These are phyloP conservation scores for Hylyphantes graminicola DNA, from an alignment of 1,140 invertebrate genomes.

Conservation along the genomic window DNA sequence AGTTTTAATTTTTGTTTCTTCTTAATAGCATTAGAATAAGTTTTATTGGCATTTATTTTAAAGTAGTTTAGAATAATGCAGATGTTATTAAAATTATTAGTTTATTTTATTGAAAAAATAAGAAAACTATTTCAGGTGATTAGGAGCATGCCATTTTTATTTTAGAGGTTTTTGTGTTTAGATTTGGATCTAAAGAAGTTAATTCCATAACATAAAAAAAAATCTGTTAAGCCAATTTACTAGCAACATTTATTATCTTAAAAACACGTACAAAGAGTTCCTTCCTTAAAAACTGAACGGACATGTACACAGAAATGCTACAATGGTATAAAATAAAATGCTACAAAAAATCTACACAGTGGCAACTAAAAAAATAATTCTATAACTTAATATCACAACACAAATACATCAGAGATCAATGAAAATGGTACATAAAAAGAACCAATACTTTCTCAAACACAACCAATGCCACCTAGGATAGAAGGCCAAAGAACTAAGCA, in stretches of 20 bases:
- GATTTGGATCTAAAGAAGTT: background rate
- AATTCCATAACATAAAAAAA: background rate
- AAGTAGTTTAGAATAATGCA: no score
- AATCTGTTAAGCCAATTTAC: background rate
- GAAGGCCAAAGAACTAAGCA: no score
- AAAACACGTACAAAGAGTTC: constrained; percentile 47
- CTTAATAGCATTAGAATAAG: no score
- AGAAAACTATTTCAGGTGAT: no score
- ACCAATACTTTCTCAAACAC: no score
- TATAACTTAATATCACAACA: constrained; percentile 45
- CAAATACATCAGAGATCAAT: constrained; percentile 16
- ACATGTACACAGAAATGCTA: constrained; percentile 21
- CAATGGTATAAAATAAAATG: constrained; percentile 30
- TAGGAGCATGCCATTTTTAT: no score
- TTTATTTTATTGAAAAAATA: no score
- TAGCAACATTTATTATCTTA: constrained; percentile 34
- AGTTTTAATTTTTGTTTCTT: no score
- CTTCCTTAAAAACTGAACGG: constrained; percentile 17
- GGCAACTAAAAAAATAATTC: constrained; percentile 14
- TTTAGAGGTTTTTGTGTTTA: no score
- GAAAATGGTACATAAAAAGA: constrained; percentile 6
- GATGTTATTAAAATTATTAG: no score
- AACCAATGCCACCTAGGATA: no score
- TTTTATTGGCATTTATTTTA: no score
- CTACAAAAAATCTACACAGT: constrained; percentile 4